phyloP scores from a whole-genome alignment of 2,113 vertebrate genomes.

The Elgaria multicarinata region DNA sequence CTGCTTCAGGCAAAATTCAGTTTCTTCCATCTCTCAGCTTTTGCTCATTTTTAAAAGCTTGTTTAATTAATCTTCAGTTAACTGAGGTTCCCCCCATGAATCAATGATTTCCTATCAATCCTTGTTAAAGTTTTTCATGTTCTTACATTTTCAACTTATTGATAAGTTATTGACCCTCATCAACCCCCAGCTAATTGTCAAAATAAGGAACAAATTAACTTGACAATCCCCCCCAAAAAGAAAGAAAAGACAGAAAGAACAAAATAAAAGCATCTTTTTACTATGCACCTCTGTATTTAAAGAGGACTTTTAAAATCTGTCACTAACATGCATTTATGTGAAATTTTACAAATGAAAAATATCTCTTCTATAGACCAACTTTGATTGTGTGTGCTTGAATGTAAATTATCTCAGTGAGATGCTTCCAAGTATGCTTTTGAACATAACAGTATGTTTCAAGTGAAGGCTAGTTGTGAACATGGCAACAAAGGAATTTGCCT shows the following conservation, averaged over 20 bases:
- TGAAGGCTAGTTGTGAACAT: not conserved
- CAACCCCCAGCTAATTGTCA: constrained; percentile 57
- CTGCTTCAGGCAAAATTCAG: constrained; percentile 65
- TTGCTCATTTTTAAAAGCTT: constrained; percentile 43
- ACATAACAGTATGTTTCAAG: not conserved
- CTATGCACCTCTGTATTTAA: constrained; percentile 39
- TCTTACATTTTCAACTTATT: constrained; percentile 30
- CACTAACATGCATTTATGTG: constrained; percentile 12
- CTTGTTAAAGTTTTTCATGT: constrained; percentile 71
- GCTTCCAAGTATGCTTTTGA: not conserved
- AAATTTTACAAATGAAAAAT: not conserved
- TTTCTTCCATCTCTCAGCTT: constrained; percentile 54
- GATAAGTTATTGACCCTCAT: constrained; percentile 44
- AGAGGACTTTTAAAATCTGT: not conserved
- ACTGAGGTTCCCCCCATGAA: constrained; percentile 52
- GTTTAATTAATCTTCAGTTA: constrained; percentile 66
- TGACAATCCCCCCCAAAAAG: too few species aligned
- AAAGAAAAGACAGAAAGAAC: not conserved
- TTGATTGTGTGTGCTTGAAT: not conserved
- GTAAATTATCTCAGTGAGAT: not conserved
- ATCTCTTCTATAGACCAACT: not conserved
- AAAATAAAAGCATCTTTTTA: not conserved
- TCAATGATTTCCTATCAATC: constrained; percentile 71
- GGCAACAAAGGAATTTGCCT: not conserved
- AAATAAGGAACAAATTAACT: constrained; percentile 20